Evolutionary conservation across 2,113 vertebrate species (phyloP).

Genomic region (Istiophorus platypterus): DNA sequence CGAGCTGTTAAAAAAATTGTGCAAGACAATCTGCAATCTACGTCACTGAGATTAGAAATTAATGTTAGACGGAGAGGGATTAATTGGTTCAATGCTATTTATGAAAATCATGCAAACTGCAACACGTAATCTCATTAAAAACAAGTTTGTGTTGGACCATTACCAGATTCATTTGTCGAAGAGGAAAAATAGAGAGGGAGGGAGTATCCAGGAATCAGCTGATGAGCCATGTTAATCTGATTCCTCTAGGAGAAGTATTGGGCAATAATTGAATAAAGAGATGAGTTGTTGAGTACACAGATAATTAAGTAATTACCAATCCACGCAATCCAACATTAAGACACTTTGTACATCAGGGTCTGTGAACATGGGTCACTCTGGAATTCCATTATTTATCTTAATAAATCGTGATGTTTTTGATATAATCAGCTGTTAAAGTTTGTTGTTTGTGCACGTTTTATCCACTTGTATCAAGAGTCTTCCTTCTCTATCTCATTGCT

Average conservation of each 20-base stretch:
- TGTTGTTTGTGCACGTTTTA: neutral
- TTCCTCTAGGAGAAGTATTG: conserved; percentile 21
- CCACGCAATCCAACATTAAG: neutral
- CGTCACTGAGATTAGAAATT: conserved; percentile 50
- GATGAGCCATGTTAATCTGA: conserved; percentile 40
- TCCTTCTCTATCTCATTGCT: neutral
- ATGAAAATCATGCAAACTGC: conserved; percentile 47
- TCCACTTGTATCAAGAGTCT: neutral
- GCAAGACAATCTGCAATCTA: conserved; percentile 44
- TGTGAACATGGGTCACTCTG: too few species aligned
- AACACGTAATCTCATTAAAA: conserved; percentile 63
- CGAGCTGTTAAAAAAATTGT: conserved; percentile 49
- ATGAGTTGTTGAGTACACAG: conserved; percentile 3
- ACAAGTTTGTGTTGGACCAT: conserved; percentile 6
- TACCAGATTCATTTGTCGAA: conserved; percentile 27
- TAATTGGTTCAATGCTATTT: conserved; percentile 35
- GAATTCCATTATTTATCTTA: neutral
- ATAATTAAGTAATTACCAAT: conserved; percentile 16
- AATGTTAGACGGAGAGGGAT: conserved; percentile 43
- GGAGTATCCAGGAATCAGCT: conserved; percentile 32
- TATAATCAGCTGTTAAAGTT: neutral
- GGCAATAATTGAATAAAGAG: conserved; percentile 43
- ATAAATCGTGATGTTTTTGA: neutral
- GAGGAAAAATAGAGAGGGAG: conserved; percentile 26
- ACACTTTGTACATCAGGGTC: neutral